Evolutionary conservation across 2,888 invertebrate genomes (phyloP).

Genomic region (Rhagonycha fulva): DNA sequence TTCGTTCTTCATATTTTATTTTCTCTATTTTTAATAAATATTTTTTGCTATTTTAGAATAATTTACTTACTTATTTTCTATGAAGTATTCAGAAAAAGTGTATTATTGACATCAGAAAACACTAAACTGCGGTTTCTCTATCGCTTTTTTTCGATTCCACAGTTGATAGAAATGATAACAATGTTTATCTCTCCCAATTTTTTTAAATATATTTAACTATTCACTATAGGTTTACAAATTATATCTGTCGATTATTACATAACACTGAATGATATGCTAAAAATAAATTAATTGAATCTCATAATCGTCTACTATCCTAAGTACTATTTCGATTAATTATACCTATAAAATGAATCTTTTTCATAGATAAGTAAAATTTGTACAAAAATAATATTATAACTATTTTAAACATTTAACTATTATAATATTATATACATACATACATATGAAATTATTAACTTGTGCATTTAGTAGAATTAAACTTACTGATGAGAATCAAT

Average conservation of each 20-base stretch:
- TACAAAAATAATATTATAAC: not conserved
- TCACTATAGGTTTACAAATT: not conserved
- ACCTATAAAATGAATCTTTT: not conserved
- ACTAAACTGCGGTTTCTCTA: not conserved
- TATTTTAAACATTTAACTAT: not conserved
- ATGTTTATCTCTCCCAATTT: not conserved
- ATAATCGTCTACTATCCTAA: not conserved
- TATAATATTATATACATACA: too few relatives aligned
- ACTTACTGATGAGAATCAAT: too few relatives aligned
- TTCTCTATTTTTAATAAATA: not conserved
- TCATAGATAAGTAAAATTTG: not conserved
- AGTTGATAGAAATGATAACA: not conserved
- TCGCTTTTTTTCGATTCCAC: not conserved
- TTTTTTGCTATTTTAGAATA: not conserved
- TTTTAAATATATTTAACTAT: not conserved
- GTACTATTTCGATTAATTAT: not conserved
- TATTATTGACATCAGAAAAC: not conserved
- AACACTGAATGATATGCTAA: not conserved
- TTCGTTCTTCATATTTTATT: too few relatives aligned
- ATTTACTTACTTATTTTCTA: not conserved
- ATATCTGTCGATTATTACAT: not conserved
- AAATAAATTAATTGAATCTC: not conserved
- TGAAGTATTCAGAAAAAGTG: not conserved
- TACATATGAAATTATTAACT: too few relatives aligned
- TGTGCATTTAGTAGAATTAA: too few relatives aligned